phyloP scores from a whole-genome alignment of 2,797 vertebrate genomes.

The Anolis apletophallus region DNA sequence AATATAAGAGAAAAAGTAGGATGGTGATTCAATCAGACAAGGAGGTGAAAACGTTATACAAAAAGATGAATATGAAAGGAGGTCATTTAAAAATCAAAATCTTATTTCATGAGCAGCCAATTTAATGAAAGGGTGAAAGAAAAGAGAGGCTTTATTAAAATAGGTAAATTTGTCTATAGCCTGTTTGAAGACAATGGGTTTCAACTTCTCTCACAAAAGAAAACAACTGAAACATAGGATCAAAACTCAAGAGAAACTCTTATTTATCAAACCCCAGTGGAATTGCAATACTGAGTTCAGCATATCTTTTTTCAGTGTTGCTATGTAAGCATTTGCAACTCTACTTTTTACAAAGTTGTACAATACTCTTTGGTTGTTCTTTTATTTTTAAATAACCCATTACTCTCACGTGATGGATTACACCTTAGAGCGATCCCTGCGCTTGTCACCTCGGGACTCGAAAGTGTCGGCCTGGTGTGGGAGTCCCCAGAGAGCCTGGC shows the following conservation, averaged over 20 bases:
- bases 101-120: constrained; percentile 53
- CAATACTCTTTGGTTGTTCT: neutral
- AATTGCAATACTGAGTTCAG: neutral
- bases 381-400: neutral
- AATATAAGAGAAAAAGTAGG: constrained; percentile 24
- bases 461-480: too few species aligned
- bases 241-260: neutral
- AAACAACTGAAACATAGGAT: neutral
- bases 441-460: too few species aligned
- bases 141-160: constrained; percentile 11
- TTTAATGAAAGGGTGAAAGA: constrained; percentile 38
- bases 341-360: neutral
- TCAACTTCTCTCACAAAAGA: neutral
- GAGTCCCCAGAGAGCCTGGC: too few species aligned
- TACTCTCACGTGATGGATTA: too few species aligned
- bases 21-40: constrained; percentile 44
- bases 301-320: neutral
- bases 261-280: neutral
- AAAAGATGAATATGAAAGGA: constrained; percentile 65
- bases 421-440: too few species aligned
- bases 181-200: constrained; percentile 35
- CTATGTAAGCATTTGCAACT: neutral
- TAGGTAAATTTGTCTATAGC: constrained; percentile 11
- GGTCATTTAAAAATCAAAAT: constrained; percentile 42
- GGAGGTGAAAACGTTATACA: constrained; percentile 44